A percentile compares a stretch with the other conserved stretches of the same genome.
phyloP scores from a whole-genome alignment of 2,797 vertebrate genomes.

The Smutsia gigantea region DNA sequence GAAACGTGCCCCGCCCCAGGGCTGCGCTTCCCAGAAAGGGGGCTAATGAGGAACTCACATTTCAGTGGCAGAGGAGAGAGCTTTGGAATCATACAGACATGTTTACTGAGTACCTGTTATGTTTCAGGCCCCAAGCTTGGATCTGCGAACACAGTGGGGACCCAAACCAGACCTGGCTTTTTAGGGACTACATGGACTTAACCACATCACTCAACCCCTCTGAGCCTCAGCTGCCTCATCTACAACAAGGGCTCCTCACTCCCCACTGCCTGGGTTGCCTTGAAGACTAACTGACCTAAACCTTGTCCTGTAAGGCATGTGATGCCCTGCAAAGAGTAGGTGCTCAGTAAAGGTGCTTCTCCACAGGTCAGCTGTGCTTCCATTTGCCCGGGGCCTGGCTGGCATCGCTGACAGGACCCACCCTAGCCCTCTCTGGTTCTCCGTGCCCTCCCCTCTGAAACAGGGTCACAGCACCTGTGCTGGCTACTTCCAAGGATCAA shows the following conservation, averaged over 20 bases:
- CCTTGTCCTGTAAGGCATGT: neutral
- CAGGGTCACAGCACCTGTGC: neutral
- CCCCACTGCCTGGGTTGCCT: neutral
- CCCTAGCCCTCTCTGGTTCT: neutral
- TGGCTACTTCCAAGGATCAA: neutral
- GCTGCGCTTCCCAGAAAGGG: neutral
- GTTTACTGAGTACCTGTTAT: neutral
- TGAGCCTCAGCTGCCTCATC: neutral
- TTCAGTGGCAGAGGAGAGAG: too few species aligned
- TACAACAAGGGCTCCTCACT: neutral
- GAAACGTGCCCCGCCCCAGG: neutral
- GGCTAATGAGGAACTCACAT: neutral
- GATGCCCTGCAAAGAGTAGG: neutral
- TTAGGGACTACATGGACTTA: neutral
- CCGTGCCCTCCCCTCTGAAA: neutral
- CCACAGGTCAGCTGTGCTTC: accelerated
- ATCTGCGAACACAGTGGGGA: neutral
- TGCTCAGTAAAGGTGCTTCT: accelerated
- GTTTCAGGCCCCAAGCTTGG: neutral
- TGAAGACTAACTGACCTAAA: neutral
- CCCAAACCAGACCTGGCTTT: neutral
- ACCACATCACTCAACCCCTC: neutral
- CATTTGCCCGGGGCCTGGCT: neutral
- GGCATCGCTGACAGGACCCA: too few species aligned
- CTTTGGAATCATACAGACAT: too few species aligned